These are phyloP conservation scores for Epinephelus lanceolatus DNA, from an alignment of 2,113 vertebrate species.

Conservation along the genomic window DNA sequence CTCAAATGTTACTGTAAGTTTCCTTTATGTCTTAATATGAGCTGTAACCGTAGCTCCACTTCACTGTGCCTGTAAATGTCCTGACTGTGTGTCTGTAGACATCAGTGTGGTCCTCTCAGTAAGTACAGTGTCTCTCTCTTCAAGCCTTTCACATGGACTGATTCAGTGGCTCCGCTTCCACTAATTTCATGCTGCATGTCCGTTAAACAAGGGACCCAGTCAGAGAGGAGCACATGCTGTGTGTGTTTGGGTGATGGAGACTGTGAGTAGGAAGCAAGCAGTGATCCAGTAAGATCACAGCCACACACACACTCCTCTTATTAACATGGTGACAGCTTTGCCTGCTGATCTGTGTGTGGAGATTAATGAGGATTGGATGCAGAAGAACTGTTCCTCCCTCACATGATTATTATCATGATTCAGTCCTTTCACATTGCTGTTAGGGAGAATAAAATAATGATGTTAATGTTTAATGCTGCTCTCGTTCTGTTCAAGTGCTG, in stretches of 20 bases:
- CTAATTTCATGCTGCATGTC: slow-evolving; percentile 13
- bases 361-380: slow-evolving; percentile 11
- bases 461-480: background rate
- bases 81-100: background rate
- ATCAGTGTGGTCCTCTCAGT: background rate
- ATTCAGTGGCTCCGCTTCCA: slow-evolving; percentile 3
- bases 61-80: too few relatives aligned
- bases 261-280: slow-evolving; percentile 7
- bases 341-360: slow-evolving; percentile 5
- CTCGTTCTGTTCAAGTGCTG: background rate
- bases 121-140: background rate
- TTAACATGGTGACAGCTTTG: background rate
- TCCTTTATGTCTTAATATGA: background rate
- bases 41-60: too few relatives aligned
- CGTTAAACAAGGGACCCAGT: background rate
- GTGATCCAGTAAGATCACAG: slow-evolving; percentile 13
- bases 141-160: slow-evolving; percentile 7
- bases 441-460: background rate
- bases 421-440: background rate
- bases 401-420: background rate
- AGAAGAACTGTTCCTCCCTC: background rate
- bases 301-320: slow-evolving; percentile 14
- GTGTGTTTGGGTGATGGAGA: background rate
- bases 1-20: background rate
- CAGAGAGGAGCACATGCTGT: background rate